Percentiles rank a stretch among this genome's conserved stretches.
Evolutionary conservation across 2,797 vertebrate species (phyloP).

Genomic region (Lerista edwardsae): DNA sequence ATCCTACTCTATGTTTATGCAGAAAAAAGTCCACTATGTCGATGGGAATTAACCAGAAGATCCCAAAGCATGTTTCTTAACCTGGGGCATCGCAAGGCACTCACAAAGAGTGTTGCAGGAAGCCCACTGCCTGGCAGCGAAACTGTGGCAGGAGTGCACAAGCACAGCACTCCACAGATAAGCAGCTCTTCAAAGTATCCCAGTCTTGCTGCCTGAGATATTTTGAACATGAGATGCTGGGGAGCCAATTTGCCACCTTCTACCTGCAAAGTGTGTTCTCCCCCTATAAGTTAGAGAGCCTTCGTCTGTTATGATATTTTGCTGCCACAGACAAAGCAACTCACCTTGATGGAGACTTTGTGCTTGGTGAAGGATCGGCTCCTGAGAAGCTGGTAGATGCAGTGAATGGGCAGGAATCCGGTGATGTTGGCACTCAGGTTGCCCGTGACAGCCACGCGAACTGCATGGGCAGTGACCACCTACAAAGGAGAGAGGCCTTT

Average conservation of each 20-base stretch:
- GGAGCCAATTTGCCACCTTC: neutral
- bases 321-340: neutral
- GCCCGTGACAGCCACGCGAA: constrained; percentile 95
- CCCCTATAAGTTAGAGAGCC: neutral
- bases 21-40: neutral
- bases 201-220: constrained; percentile 4
- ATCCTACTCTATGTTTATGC: neutral
- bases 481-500: constrained; percentile 57
- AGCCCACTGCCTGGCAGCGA: no score
- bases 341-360: constrained; percentile 98
- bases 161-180: no score
- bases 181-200: neutral
- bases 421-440: constrained; percentile 96
- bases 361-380: constrained; percentile 98
- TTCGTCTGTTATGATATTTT: neutral
- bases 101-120: no score
- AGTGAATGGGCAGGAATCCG: constrained; percentile 98
- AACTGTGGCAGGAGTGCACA: no score
- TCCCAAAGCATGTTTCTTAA: no score
- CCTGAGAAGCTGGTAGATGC: constrained; percentile 96
- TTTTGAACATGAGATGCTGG: no score
- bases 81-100: no score
- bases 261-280: neutral
- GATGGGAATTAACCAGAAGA: no score
- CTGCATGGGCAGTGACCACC: constrained; percentile 98